Evolutionary conservation across 1,140 invertebrate species (phyloP).

Genomic region (Drosophila repleta): DNA sequence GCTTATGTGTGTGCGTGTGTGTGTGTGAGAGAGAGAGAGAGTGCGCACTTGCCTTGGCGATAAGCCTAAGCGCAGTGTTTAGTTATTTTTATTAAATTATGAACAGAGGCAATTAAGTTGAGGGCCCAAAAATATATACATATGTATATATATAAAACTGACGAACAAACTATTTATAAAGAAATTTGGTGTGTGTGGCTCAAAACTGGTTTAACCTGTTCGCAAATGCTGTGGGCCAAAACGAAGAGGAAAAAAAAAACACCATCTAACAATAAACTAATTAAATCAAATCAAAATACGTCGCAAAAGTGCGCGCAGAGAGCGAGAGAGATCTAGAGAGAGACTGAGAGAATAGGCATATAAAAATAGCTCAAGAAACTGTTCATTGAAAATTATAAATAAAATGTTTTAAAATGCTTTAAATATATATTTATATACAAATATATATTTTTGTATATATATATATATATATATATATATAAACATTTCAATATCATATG

Average conservation of each 20-base stretch:
- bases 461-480: conserved; percentile 18
- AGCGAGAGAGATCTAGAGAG: conserved; percentile 23
- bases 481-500: conserved; percentile 58
- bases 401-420: conserved; percentile 52
- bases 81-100: conserved; percentile 71
- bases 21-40: conserved; percentile 2
- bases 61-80: conserved; percentile 68
- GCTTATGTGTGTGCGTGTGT: conserved; percentile 6
- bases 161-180: conserved; percentile 57
- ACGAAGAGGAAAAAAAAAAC: conserved; percentile 3
- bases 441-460: conserved; percentile 6
- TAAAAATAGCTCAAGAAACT: conserved; percentile 50
- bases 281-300: conserved; percentile 74
- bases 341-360: not conserved
- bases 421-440: not conserved
- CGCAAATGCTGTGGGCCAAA: conserved; percentile 48
- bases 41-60: conserved; percentile 40
- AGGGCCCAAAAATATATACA: conserved; percentile 19
- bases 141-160: not conserved
- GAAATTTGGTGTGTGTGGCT: conserved; percentile 42
- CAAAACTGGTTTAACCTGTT: conserved; percentile 71
- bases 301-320: conserved; percentile 59
- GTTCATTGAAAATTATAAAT: conserved; percentile 67
- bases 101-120: conserved; percentile 42
- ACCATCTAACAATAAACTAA: conserved; percentile 75